phyloP scores from a whole-genome alignment of 2,113 vertebrate genomes.

The Hyperopisus bebe region DNA sequence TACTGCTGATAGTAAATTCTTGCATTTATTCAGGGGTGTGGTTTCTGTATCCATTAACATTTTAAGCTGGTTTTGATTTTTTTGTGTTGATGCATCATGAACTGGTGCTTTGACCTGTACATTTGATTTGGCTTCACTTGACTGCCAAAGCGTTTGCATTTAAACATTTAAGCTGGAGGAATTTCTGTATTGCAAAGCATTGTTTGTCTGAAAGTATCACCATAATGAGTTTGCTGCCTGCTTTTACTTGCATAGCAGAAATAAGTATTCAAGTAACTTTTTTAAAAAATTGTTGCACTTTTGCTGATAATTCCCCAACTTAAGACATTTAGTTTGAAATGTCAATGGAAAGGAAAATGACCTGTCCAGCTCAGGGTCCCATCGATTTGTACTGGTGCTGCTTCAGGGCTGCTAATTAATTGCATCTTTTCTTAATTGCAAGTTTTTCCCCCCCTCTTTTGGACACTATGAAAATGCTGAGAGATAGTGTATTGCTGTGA shows the following conservation, averaged over 20 bases:
- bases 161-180: not conserved
- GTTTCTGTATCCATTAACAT: not conserved
- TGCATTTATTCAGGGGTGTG: constrained; percentile 3
- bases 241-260: not conserved
- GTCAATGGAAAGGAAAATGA: constrained; percentile 6
- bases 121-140: not conserved
- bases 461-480: constrained; percentile 28
- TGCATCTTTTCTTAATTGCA: constrained; percentile 60
- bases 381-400: constrained; percentile 52
- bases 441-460: constrained; percentile 11
- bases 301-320: constrained; percentile 13
- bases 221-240: not conserved
- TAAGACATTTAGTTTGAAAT: constrained; percentile 11
- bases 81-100: not conserved
- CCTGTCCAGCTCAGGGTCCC: constrained; percentile 26
- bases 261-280: constrained; percentile 11
- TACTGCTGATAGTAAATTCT: not conserved
- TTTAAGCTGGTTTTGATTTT: not conserved
- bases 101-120: not conserved
- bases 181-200: not conserved
- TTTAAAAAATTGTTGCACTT: not conserved
- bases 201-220: not conserved
- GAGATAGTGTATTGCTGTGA: constrained; percentile 22
- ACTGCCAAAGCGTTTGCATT: not conserved
- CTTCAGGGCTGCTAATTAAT: constrained; percentile 54